Conservation (phyloP, 2,888 invertebrate species). For the Lasiommata megera region DNA sequence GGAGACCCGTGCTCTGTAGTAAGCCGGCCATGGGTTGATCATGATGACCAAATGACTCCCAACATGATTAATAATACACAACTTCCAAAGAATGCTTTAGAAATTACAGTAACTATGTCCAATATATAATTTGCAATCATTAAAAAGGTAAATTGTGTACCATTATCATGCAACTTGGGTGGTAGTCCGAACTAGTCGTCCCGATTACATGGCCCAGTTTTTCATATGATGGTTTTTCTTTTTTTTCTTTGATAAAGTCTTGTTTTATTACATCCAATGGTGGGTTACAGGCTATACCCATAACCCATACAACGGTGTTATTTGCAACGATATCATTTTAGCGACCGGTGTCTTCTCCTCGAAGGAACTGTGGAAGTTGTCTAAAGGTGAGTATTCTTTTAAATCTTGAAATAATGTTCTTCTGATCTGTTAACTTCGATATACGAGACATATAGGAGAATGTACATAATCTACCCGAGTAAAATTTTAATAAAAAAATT, state of each 20-base stretch:
- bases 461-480: no score
- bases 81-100: no score
- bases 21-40: no score
- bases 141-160: background rate
- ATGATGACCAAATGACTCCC: background rate
- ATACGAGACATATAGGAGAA: no score
- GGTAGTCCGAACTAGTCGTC: background rate
- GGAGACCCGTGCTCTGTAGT: no score
- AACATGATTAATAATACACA: background rate
- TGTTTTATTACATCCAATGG: constrained; percentile 47
- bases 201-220: background rate
- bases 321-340: constrained; percentile 99
- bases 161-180: background rate
- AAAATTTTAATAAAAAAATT: no score
- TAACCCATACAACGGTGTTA: constrained; percentile 98
- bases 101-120: no score
- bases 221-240: background rate
- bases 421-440: no score
- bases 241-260: constrained; percentile 19
- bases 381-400: constrained; percentile 88
- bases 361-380: constrained; percentile 99
- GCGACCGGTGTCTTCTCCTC: constrained; percentile 99
- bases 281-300: constrained; percentile 89
- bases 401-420: background rate
- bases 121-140: no score